Percentiles rank a stretch among this genome's conserved stretches.
Conservation (phyloP, 2,113 vertebrate genomes). For the Megaceryle maxima region DNA sequence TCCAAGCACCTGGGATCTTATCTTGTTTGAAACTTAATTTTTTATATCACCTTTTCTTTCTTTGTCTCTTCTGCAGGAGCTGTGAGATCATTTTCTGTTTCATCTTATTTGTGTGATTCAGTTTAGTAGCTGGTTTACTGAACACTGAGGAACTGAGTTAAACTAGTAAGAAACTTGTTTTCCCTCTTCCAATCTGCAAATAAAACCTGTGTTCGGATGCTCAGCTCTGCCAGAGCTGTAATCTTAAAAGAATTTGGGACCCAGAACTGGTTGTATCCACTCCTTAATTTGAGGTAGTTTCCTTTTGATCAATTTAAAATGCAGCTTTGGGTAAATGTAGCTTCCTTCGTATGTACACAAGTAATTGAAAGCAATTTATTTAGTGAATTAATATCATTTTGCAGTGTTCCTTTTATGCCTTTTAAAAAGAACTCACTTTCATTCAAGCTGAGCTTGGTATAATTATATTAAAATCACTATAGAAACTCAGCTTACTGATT, state of each 20-base stretch:
- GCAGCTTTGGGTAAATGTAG: not conserved
- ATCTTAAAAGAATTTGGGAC: not conserved
- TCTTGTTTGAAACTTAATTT: not conserved
- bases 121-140: not conserved
- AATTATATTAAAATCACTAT: not conserved
- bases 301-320: not conserved
- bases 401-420: not conserved
- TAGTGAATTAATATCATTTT: not conserved
- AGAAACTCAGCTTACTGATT: not conserved
- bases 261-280: not conserved
- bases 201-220: not conserved
- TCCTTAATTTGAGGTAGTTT: not conserved
- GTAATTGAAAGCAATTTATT: not conserved
- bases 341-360: not conserved
- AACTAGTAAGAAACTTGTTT: not conserved
- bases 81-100: not conserved
- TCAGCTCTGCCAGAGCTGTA: not conserved
- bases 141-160: not conserved
- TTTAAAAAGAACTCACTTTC: not conserved
- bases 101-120: not conserved
- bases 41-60: not conserved
- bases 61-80: not conserved
- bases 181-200: not conserved
- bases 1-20: not conserved
- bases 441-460: not conserved